Conservation (phyloP, 37 sponge, comb jelly and placozoan species). For the Cladorhizidae sp. region DNA sequence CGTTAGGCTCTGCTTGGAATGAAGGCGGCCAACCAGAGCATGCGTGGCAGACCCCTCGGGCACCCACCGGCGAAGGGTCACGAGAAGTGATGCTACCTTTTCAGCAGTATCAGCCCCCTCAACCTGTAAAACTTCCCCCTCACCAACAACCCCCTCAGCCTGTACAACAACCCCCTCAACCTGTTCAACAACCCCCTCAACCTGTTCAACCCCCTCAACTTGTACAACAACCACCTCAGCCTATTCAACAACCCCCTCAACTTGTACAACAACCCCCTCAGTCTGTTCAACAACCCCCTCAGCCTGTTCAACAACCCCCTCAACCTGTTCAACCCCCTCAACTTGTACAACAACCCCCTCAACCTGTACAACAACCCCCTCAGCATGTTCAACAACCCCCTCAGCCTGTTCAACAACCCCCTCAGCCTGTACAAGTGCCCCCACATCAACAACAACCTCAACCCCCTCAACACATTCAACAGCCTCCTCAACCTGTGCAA, state of each 20-base stretch:
- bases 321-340: neutral
- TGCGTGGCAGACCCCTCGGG: too few relatives aligned
- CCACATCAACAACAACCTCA: neutral
- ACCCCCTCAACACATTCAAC: neutral
- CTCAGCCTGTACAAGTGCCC: neutral
- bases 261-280: neutral
- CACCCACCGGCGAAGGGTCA: neutral
- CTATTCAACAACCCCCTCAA: neutral
- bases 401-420: neutral
- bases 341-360: neutral
- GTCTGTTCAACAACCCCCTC: neutral
- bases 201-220: neutral
- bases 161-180: neutral
- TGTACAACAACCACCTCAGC: neutral
- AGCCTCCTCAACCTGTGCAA: conserved; percentile 3
- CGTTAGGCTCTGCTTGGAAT: too few relatives aligned
- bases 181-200: neutral
- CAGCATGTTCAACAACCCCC: neutral
- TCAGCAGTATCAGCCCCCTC: neutral
- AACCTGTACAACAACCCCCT: neutral
- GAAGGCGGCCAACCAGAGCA: too few relatives aligned
- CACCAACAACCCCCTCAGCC: neutral
- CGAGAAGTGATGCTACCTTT: neutral
- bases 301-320: neutral
- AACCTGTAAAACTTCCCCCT: neutral